Percentiles rank a stretch among this genome's conserved stretches.
phyloP scores from a whole-genome alignment of 2,888 invertebrate genomes.

The Uropetala carovei region DNA sequence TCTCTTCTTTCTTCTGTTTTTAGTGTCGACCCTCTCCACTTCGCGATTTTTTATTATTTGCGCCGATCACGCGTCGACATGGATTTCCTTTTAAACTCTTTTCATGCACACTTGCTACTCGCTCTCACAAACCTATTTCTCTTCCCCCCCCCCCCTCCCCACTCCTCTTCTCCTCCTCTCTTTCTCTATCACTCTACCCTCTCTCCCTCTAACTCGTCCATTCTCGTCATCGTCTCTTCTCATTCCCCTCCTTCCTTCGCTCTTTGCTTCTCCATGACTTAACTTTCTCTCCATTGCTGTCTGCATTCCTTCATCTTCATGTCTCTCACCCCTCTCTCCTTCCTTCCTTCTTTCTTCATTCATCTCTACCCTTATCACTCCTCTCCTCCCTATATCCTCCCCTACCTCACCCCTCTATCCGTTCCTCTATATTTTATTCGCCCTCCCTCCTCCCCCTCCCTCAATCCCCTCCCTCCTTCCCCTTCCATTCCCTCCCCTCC shows the following conservation, averaged over 20 bases:
- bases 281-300: too few relatives aligned
- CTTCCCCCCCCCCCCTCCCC: background rate
- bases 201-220: too few relatives aligned
- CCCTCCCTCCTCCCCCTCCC: background rate
- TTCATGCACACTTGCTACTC: background rate
- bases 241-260: too few relatives aligned
- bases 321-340: too few relatives aligned
- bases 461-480: background rate
- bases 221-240: too few relatives aligned
- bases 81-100: constrained; percentile 48
- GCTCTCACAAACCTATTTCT: background rate
- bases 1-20: background rate
- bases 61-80: background rate
- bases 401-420: background rate
- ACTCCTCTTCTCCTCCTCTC: background rate
- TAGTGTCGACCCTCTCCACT: background rate
- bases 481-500: background rate
- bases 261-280: too few relatives aligned
- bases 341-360: too few relatives aligned
- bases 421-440: too few relatives aligned
- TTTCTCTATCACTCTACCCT: background rate
- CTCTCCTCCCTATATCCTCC: background rate
- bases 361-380: background rate
- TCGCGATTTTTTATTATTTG: background rate
- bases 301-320: too few relatives aligned